phyloP scores from a whole-genome alignment of 2,113 vertebrate species.

The Eublepharis macularius region DNA sequence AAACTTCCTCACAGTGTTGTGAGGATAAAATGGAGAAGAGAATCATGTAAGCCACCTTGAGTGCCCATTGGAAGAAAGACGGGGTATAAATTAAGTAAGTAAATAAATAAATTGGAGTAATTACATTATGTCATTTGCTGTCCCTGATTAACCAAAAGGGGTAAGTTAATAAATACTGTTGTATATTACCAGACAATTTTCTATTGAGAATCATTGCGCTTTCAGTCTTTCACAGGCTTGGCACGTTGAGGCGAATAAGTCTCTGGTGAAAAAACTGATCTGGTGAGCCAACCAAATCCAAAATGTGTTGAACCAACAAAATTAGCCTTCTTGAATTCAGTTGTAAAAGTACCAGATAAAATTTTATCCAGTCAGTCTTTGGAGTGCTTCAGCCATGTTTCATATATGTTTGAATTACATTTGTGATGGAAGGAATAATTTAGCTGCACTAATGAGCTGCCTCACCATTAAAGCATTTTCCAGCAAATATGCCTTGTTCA shows the following conservation, averaged over 20 bases:
- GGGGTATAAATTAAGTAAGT: too few relatives aligned
- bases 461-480: not conserved
- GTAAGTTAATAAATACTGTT: not conserved
- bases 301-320: not conserved
- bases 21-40: too few relatives aligned
- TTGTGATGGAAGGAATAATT: not conserved
- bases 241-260: not conserved
- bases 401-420: not conserved
- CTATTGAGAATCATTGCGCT: not conserved
- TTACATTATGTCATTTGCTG: not conserved
- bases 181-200: not conserved
- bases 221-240: not conserved
- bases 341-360: not conserved
- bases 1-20: too few relatives aligned
- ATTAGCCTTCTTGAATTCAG: not conserved
- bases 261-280: not conserved
- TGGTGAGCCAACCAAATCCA: not conserved
- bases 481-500: slow-evolving; percentile 56
- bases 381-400: not conserved
- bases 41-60: too few relatives aligned
- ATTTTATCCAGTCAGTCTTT: not conserved
- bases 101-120: too few relatives aligned
- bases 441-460: slow-evolving; percentile 7
- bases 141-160: not conserved
- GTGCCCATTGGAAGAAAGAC: too few relatives aligned